Evolutionary conservation across 2,113 vertebrate genomes (phyloP).

Genomic region (Phasianus colchicus): DNA sequence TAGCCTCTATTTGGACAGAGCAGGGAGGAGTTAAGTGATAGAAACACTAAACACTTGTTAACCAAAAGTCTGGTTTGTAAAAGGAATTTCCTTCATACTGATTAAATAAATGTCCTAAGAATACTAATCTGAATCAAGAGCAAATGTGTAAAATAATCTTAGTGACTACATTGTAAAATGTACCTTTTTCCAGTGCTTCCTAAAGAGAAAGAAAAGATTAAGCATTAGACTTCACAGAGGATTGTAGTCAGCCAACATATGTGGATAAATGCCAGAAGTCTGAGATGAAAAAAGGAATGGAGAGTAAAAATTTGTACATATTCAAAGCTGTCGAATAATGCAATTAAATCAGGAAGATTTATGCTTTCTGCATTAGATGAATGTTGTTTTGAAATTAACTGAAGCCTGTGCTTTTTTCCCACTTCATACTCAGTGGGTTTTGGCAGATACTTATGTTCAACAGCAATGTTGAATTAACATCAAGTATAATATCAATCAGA

Average conservation of each 20-base stretch:
- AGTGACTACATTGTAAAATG: background rate
- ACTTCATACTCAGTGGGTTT: background rate
- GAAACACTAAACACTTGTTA: background rate
- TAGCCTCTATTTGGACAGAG: background rate
- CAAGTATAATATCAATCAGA: background rate
- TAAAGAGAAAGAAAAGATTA: background rate
- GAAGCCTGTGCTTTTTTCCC: background rate
- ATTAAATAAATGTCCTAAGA: background rate
- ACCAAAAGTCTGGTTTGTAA: background rate
- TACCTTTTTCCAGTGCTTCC: background rate
- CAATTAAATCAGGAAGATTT: background rate
- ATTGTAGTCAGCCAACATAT: background rate
- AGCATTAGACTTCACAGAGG: background rate
- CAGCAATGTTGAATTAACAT: background rate
- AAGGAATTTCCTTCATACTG: background rate
- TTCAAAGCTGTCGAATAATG: background rate
- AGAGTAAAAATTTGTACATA: background rate
- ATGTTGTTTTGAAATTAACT: background rate
- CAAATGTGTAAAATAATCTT: background rate
- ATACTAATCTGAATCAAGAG: background rate
- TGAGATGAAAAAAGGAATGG: background rate
- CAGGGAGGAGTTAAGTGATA: background rate
- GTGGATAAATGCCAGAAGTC: background rate
- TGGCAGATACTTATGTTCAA: background rate
- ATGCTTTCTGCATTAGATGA: background rate